These are phyloP conservation scores for Darevskia nairensis DNA, from an alignment of 2,797 vertebrate genomes.

Conservation along the genomic window DNA sequence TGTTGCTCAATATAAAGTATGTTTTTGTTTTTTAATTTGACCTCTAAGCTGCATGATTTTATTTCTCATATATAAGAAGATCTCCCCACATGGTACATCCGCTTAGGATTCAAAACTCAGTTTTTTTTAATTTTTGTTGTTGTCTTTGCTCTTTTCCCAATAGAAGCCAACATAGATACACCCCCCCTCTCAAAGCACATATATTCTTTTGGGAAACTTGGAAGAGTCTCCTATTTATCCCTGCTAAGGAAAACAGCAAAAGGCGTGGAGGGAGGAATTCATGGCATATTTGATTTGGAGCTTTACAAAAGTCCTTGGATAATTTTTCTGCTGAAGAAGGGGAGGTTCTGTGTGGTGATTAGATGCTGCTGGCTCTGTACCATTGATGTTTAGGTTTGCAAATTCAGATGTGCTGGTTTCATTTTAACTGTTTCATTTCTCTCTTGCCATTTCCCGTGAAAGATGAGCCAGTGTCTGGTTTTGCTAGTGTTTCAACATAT, in stretches of 20 bases:
- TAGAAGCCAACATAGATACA: not conserved
- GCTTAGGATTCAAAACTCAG: too few species aligned
- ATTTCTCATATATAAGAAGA: not conserved
- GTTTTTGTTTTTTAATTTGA: not conserved
- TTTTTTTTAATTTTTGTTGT: not conserved
- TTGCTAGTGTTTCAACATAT: conserved; percentile 62
- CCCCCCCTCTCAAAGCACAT: too few species aligned
- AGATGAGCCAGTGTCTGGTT: conserved; percentile 26
- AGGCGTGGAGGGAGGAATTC: not conserved
- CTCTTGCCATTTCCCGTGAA: not conserved
- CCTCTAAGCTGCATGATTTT: not conserved
- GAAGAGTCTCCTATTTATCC: not conserved
- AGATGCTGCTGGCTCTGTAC: not conserved
- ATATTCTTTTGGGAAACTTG: not conserved
- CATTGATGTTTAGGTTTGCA: accelerated
- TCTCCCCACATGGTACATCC: not conserved
- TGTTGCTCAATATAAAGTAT: not conserved
- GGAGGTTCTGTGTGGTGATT: conserved; percentile 6
- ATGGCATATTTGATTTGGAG: not conserved
- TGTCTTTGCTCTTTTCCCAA: not conserved
- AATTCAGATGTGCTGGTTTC: conserved; percentile 15
- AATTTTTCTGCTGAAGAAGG: not conserved
- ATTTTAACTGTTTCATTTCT: not conserved
- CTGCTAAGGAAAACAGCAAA: too few species aligned
- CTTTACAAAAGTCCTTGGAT: not conserved